These are phyloP conservation scores for Agriotes lineatus DNA, from an alignment of 2,888 invertebrate species.

Conservation along the genomic window DNA sequence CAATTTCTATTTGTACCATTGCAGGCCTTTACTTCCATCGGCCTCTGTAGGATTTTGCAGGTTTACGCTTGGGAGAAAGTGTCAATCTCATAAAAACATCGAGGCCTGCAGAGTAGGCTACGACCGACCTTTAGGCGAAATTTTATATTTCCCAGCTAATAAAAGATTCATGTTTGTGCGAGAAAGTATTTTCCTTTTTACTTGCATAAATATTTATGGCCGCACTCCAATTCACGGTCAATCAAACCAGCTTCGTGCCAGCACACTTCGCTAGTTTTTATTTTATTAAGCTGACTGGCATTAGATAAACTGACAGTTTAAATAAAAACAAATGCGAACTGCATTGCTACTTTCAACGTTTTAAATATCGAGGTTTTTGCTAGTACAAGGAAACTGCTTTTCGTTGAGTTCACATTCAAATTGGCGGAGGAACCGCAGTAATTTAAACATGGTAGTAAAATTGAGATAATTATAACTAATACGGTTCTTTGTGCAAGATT, in stretches of 20 bases:
- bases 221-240: constrained; percentile 27
- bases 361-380: too few species aligned
- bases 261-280: constrained; percentile 10
- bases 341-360: too few species aligned
- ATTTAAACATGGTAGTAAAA: too few species aligned
- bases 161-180: constrained; percentile 23
- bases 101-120: constrained; percentile 23
- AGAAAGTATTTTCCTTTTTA: constrained; percentile 43
- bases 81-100: constrained; percentile 14
- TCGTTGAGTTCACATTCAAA: too few species aligned
- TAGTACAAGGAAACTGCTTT: too few species aligned
- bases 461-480: background rate
- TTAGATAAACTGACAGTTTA: background rate
- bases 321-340: background rate
- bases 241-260: constrained; percentile 16
- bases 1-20: constrained; percentile 22
- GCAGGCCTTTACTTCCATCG: background rate
- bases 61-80: constrained; percentile 21
- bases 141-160: constrained; percentile 29
- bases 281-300: background rate
- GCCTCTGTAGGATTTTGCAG: constrained; percentile 2
- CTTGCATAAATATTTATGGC: constrained; percentile 39
- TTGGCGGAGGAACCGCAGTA: too few species aligned
- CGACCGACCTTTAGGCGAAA: constrained; percentile 28
- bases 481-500: background rate